Base-by-base conservation (phyloP, 2,888 invertebrate species). In the Stenolophus ochropezus region DNA sequence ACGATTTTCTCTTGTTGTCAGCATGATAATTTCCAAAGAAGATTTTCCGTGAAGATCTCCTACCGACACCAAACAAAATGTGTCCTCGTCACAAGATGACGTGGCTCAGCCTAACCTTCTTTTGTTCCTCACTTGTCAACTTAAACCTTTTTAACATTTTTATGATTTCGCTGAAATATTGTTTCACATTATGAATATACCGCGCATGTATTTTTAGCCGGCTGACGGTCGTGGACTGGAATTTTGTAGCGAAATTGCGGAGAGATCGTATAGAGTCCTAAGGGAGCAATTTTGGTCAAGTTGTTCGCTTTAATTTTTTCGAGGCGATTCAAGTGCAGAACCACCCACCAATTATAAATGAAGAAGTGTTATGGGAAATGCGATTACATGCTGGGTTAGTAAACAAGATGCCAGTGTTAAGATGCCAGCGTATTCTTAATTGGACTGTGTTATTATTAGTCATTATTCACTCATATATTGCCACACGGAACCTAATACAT, bases 301-400 rank as follows among this genome's bases (percentile, higher is more conserved):
- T 75, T 75, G 33, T 27, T 73, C 25, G 21, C 33, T 73, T 49
- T 49, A 49, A 76, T 56, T 78, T 61, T 78, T 78, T 65, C 61
- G 61, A 25, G 23, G 65, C 65, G 65, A 69, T 33, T 69, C 65
- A 27, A 69, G 65, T 65, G 25, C 33, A 2, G 83, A 83, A 84
- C 84, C 84, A 83, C 84, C 84, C 84, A 84, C 84, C 83, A 83
- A 84, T 84, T 84, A 84, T 83, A 84, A 82, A 83, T 81, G 65
- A 69, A 69, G 65, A 69, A 69, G 65, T 69, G 65, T 69, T 69
- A 69, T 79, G 79, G 79, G 71, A 79, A 79, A 69, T 79, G 51
- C 16, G 65, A 78, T 49, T 65, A 78, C 58, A 79, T 47, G 53
- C 58, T 81, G 25, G 47, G 42, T 27, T 71, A 18, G 49, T 69